Conservation (phyloP, 2,888 invertebrate species). For the Drosophila suboccidentalis region DNA sequence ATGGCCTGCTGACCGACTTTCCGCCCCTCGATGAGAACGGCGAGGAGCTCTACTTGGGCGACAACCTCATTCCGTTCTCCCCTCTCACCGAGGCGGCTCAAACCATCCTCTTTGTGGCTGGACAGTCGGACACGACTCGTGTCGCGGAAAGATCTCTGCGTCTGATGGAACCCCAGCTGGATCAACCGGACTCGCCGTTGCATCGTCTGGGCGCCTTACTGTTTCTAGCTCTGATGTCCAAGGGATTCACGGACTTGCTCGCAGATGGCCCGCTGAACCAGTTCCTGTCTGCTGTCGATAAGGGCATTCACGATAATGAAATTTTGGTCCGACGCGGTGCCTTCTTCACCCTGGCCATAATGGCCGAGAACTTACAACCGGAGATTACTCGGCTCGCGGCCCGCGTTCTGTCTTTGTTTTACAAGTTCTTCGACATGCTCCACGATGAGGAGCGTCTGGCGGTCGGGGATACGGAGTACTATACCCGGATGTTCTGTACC, state of each 20-base stretch:
- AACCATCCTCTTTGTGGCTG: conserved; percentile 10
- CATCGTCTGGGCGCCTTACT: conserved; percentile 13
- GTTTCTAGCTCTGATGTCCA: conserved; percentile 11
- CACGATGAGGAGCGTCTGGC: background rate
- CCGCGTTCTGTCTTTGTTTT: conserved; percentile 17
- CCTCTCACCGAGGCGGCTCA: conserved; percentile 1
- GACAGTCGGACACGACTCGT: conserved; percentile 13
- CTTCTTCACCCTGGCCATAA: conserved; percentile 10
- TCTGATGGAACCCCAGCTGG: conserved; percentile 24
- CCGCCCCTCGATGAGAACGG: conserved; percentile 7
- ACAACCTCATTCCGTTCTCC: background rate
- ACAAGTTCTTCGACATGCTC: conserved; percentile 11
- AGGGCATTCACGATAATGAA: conserved; percentile 20
- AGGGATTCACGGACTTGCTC: conserved; percentile 23
- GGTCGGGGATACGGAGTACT: background rate
- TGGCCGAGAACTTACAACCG: conserved; percentile 37
- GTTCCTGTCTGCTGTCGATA: conserved; percentile 13
- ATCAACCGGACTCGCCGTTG: background rate
- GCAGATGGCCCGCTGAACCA: background rate
- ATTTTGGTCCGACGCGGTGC: conserved; percentile 13
- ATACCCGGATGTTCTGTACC: conserved; percentile 23
- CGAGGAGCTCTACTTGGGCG: conserved; percentile 28
- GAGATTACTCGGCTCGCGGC: conserved; percentile 21
- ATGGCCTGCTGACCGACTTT: conserved; percentile 3
- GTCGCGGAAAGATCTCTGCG: conserved; percentile 14